A percentile compares a stretch with the other conserved stretches of the same genome.
Evolutionary conservation across 2,888 invertebrate genomes (phyloP).

Genomic region (Drosophila birchii): DNA sequence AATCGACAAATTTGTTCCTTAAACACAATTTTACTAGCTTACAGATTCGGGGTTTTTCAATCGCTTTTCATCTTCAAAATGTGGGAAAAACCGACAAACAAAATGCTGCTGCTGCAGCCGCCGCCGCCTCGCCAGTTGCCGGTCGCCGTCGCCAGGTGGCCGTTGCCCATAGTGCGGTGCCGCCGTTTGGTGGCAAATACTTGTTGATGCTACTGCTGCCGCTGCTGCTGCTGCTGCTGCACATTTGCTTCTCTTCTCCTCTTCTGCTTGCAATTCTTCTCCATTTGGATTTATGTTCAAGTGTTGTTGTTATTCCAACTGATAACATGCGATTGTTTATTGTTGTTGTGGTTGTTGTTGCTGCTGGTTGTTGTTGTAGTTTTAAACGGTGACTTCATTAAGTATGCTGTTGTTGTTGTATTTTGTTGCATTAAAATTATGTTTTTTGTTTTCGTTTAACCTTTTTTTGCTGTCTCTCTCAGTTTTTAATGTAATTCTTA

Average conservation of each 20-base stretch:
- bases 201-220: constrained; percentile 16
- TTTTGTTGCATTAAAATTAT: constrained; percentile 77
- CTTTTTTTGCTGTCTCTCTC: constrained; percentile 37
- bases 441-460: constrained; percentile 51
- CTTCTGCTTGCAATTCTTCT: constrained; percentile 43
- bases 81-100: constrained; percentile 22
- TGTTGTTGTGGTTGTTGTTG: constrained; percentile 36
- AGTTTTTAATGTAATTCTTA: constrained; percentile 60
- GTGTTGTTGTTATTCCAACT: constrained; percentile 55
- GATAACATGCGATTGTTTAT: constrained; percentile 60
- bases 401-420: constrained; percentile 75
- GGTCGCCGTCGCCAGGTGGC: constrained; percentile 54
- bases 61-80: constrained; percentile 13
- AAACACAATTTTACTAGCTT: constrained; percentile 66
- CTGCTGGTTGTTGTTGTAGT: constrained; percentile 46
- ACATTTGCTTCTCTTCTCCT: constrained; percentile 35
- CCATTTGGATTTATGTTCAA: constrained; percentile 56
- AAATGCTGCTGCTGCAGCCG: constrained; percentile 56
- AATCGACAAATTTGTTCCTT: constrained; percentile 70
- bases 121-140: too few species aligned
- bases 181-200: constrained; percentile 36
- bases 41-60: constrained; percentile 44
- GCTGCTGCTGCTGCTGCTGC: constrained; percentile 25
- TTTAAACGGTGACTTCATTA: constrained; percentile 81
- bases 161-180: constrained; percentile 34